Base-by-base conservation (phyloP, 2,888 invertebrate genomes). In the Parnassius glacialis region DNA sequence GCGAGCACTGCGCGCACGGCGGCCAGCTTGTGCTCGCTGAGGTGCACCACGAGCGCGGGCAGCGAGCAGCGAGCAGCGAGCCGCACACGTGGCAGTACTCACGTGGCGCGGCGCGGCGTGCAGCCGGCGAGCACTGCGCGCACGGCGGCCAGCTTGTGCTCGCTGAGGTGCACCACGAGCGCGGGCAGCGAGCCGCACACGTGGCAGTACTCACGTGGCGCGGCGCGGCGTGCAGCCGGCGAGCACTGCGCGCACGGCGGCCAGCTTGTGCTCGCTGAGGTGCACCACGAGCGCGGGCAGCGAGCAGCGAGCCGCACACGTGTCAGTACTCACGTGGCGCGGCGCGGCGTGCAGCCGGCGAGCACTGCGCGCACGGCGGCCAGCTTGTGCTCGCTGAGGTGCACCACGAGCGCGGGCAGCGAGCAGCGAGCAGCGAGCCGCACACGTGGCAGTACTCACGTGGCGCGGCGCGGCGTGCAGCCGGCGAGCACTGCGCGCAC, bases 251-350 rank as follows among this genome's bases (percentile, higher is more conserved):
- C 87, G 82, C 66, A 87, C 83, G 57, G 87, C 85, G 67, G 77
- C 72, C 74, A 98, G 95, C 92, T 98, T 98, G 73, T 95, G 95
- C 82, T 98, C 98, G 87, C 97, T 97, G 53, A 98, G 93, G 84
- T 98, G 98, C 57, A 96, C 96, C 45, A 97, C 95, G 16, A 98
- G 92, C 81, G 96, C 95, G 0, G 98, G n/a, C n/a, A n/a, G n/a
- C n/a, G n/a, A n/a, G 98, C 70, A 98, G 92, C 67, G 96, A 96
- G 54, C 97, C 98, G 68, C 95, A 94, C 50, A 98, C 50, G 96
- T 96, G 41, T 67, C 97, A 92, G 83, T 97, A 96, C 70, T 97
- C 93, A 89, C 96, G 93, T 50, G 3, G 34, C 34, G 34, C 34
- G 34, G 34, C 34, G 34, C 34, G 34, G 34, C 34, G 34, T 7